phyloP scores from a whole-genome alignment of 2,797 vertebrate genomes.

The Sardinella longiceps region DNA sequence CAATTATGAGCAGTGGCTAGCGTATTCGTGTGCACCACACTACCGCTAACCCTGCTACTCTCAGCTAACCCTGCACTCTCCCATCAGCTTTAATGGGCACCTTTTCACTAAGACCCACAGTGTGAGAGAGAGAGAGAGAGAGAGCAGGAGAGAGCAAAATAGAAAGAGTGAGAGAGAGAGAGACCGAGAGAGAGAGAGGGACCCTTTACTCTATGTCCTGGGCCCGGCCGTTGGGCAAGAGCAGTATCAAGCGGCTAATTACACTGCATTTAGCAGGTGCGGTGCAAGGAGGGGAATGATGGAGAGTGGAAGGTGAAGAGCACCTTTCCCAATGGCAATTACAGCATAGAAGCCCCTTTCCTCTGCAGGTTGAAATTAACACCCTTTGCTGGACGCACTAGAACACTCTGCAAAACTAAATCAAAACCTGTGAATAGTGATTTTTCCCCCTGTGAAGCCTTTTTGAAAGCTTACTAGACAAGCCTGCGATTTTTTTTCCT shows the following conservation, averaged over 20 bases:
- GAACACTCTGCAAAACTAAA: neutral
- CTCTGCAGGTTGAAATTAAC: neutral
- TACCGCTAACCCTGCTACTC: neutral
- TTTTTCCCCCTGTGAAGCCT: no score
- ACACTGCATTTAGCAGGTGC: slow-evolving; percentile 56
- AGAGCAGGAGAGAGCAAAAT: slow-evolving; percentile 44
- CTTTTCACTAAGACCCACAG: slow-evolving; percentile 57
- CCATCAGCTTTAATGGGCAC: slow-evolving; percentile 74
- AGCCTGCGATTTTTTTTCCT: no score
- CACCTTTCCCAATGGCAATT: slow-evolving; percentile 41
- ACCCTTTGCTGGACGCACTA: neutral
- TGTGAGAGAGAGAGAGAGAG: neutral
- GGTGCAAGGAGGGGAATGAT: slow-evolving; percentile 37
- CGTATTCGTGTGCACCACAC: neutral
- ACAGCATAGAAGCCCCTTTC: slow-evolving; percentile 26
- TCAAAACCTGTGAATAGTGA: neutral
- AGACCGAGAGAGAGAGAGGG: neutral
- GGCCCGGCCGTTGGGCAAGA: slow-evolving; percentile 43
- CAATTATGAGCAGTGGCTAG: slow-evolving; percentile 52
- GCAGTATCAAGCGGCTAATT: slow-evolving; percentile 54
- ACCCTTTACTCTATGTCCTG: neutral
- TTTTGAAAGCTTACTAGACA: no score
- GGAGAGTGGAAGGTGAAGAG: slow-evolving; percentile 19
- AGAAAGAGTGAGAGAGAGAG: neutral
- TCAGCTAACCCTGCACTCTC: slow-evolving; percentile 55